These are phyloP conservation scores for Ameiurus melas DNA, from an alignment of 2,113 vertebrate genomes.

Conservation along the genomic window DNA sequence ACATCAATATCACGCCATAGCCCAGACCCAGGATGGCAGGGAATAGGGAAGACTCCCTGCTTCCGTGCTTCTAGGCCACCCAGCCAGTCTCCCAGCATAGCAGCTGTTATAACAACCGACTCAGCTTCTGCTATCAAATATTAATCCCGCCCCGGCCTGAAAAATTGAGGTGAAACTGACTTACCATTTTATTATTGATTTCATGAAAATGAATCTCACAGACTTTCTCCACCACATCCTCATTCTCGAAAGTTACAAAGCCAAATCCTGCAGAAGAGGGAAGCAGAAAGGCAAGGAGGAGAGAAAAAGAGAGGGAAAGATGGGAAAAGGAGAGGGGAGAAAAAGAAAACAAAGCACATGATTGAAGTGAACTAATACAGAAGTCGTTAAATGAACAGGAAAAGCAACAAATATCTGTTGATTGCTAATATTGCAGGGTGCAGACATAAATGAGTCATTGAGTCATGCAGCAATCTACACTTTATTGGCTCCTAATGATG, in stretches of 20 bases:
- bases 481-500: constrained; percentile 55
- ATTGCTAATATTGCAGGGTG: constrained; percentile 54
- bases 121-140: constrained; percentile 54
- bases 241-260: constrained; percentile 91
- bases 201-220: constrained; percentile 94
- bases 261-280: constrained; percentile 77
- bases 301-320: constrained; percentile 6
- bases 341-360: constrained; percentile 40
- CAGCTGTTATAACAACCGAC: constrained; percentile 28
- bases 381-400: constrained; percentile 52
- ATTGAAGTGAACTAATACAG: constrained; percentile 51
- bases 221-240: constrained; percentile 93
- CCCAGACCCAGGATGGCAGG: constrained; percentile 32
- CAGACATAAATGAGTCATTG: constrained; percentile 46
- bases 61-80: constrained; percentile 22
- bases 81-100: constrained; percentile 27
- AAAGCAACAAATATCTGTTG: constrained; percentile 56
- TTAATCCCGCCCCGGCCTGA: constrained; percentile 56
- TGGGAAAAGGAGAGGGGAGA: constrained; percentile 4
- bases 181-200: constrained; percentile 97
- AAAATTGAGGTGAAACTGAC: constrained; percentile 64
- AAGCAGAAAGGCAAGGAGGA: constrained; percentile 24
- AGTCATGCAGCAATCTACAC: constrained; percentile 43
- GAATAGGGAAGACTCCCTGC: constrained; percentile 40
- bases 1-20: constrained; percentile 55